Base-by-base conservation (phyloP, 2,113 vertebrate species). In the Sterrhoptilus dennistouni region DNA sequence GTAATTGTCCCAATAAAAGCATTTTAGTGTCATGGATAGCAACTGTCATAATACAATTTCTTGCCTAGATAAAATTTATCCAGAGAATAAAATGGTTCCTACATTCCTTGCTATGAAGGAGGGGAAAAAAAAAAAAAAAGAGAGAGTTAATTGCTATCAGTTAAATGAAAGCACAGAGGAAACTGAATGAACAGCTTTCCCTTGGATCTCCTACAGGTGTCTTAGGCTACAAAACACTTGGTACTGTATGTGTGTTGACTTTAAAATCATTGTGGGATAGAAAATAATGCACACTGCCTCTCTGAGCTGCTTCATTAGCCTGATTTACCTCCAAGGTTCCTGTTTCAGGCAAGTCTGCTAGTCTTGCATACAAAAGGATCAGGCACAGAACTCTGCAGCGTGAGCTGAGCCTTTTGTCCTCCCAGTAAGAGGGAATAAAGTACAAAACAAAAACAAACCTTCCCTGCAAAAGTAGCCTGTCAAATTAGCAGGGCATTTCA, bases 261-360 rank as follows among this genome's bases (percentile, higher is more conserved):
- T 97, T 88, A 76, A 95, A 97, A 95, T 95, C 93, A 94, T 95
- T 82, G 82, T 91, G 86, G 86, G 96, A 95, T 90, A 87, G 74
- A 82, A 95, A 97, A 89, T 68, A 96, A 89, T 42, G 80, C 87
- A 84, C 89, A 89, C 64, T 36, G 45, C 57, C 85, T 92, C 91
- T 93, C 94, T 69, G 80, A 96, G 82, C 89, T 93, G 83, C 93
- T 97, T 97, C 96, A 96, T 97, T 97, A 97, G 95, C 76, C 92
- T 96, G 96, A 97, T 97, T 97, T 97, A 98, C 93, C 91, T 96
- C 83, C 89, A 95, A 96, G 88, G 93, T 96, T 93, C 90, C 79
- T 66, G 42, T 96, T 95, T 91, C 89, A 96, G 88, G 94, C 94
- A 95, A 84, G 91, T 93, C 94, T 97, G 94, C 84, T 93, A 31